These are phyloP conservation scores for Aldrovandia affinis DNA, from an alignment of 2,797 vertebrate species.

Conservation along the genomic window DNA sequence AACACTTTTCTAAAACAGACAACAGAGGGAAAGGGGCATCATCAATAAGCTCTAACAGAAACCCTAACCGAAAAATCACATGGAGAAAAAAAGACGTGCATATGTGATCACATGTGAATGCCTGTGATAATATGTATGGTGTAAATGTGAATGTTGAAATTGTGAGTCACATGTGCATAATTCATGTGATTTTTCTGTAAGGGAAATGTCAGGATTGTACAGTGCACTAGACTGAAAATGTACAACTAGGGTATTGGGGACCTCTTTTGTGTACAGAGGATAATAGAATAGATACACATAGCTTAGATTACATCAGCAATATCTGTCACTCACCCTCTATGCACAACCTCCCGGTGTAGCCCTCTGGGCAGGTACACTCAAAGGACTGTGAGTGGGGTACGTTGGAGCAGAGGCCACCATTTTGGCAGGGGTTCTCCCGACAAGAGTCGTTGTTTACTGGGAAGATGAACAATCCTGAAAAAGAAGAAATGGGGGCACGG, in stretches of 20 bases:
- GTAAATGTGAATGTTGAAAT: no score
- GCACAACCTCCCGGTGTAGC: constrained; percentile 80
- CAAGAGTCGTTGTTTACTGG: constrained; percentile 65
- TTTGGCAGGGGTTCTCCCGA: constrained; percentile 75
- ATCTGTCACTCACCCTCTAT: constrained; percentile 74
- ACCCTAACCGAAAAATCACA: no score
- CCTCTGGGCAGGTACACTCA: constrained; percentile 79
- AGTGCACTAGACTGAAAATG: neutral
- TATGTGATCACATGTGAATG: no score
- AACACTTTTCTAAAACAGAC: constrained; percentile 81
- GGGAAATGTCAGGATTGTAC: neutral
- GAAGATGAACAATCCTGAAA: constrained; percentile 36
- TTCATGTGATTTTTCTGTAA: no score
- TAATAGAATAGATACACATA: neutral
- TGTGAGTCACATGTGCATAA: neutral
- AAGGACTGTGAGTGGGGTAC: constrained; percentile 53
- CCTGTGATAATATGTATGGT: no score
- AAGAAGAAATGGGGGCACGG: neutral
- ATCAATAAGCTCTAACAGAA: neutral
- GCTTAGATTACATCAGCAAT: neutral
- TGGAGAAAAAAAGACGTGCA: no score
- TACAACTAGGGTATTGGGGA: neutral
- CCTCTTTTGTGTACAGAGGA: neutral
- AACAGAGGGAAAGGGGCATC: neutral
- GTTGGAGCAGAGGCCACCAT: constrained; percentile 77